Evolutionary conservation across 2,888 invertebrate genomes (phyloP).

Genomic region (Chironomus riparius): DNA sequence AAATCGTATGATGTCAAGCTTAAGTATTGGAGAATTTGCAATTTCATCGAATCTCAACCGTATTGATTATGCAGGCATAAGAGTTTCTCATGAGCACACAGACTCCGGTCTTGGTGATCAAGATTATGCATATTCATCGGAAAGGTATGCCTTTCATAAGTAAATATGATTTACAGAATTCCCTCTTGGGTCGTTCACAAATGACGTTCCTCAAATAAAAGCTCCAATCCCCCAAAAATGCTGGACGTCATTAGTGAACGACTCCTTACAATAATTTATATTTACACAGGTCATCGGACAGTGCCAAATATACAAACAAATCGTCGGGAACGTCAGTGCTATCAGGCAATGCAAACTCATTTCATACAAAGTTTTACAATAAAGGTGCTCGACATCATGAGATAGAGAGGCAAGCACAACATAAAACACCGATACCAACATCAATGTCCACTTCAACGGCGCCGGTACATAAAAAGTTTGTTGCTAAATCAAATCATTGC

Average conservation of each 20-base stretch:
- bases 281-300: constrained; percentile 48
- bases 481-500: constrained; percentile 34
- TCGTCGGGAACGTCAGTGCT: constrained; percentile 40
- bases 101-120: constrained; percentile 70
- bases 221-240: no score
- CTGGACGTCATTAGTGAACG: not conserved
- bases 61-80: constrained; percentile 42
- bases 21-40: constrained; percentile 44
- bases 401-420: constrained; percentile 16
- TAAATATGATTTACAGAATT: not conserved
- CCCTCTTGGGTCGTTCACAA: no score
- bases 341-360: constrained; percentile 37
- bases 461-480: constrained; percentile 32
- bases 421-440: not conserved
- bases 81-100: constrained; percentile 65
- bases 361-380: constrained; percentile 14
- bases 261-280: not conserved
- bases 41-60: constrained; percentile 42
- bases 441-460: constrained; percentile 33
- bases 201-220: no score
- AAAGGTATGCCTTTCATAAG: constrained; percentile 45
- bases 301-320: constrained; percentile 49
- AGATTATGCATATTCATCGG: constrained; percentile 62
- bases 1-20: constrained; percentile 44
- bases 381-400: constrained; percentile 34